Base-by-base conservation (phyloP, 2,797 vertebrate species). In the Tapirus indicus region DNA sequence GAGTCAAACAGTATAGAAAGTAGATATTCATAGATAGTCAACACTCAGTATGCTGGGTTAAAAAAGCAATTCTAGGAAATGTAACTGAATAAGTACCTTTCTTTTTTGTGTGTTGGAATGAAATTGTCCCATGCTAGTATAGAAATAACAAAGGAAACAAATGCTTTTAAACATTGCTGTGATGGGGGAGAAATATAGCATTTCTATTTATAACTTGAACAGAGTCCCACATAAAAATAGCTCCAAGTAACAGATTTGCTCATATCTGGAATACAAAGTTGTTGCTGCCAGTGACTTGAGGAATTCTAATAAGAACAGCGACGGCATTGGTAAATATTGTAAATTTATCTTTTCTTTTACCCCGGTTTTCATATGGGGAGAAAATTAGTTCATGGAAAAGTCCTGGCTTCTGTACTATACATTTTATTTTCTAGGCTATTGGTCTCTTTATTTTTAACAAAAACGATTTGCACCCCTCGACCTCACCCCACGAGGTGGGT, bases 191-290 rank as follows among this genome's bases (percentile, higher is more conserved):
- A 88, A 98, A 95, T 95, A 29, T 0, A 97, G 56, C 27, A 20
- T 98, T 98, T 96, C 92, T 98, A 91, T 98, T 98, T 96, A 97
- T 97, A 98, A 82, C 62, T 95, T 96, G 32, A 1, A 0, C 88
- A 91, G 91, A 98, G 87, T 83, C 97, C 41, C 69, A 66, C 88
- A 96, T 95, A 96, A 98, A 98, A 98, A 97, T 98, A 96, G 52
- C 35, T 98, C 90, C 82, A 94, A 80, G 95, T 93, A 95, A 74
- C 60, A 98, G 97, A 97, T 97, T 94, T 32, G 18, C 96, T 98
- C 8, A 9, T 97, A 86, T 97, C 96, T 98, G 94, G 87, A 97
- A 94, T 95, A 88, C 47, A 23, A 47, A 91, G 66, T 88, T 85
- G 68, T 54, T 71, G 52, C 35, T 86, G 88, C 85, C 85, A 56